Evolutionary conservation across 2,888 invertebrate genomes (phyloP), one percentile per base, ranked within the genome.

Genomic region (Griposia aprilina): DNA sequence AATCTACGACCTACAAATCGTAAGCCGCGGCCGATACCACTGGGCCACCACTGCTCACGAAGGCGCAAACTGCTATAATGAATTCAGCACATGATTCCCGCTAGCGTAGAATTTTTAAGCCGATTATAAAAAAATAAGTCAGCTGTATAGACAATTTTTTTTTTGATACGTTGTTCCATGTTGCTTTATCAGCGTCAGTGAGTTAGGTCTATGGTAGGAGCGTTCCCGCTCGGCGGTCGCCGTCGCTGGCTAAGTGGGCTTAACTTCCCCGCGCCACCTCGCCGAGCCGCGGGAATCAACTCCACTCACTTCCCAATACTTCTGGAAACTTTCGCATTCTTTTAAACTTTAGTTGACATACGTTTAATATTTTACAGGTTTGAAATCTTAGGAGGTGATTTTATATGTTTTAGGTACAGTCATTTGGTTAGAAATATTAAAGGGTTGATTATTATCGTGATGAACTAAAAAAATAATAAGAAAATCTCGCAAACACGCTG

Each of bases 261-360:
- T 63, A 71, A 85, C 84, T 85, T 85, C 50, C 52, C 52, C 57
- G 48, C n/a, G 68, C 41, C 62, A 82, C 70, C 73, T 74, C 50
- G 36, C 26, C 50, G n/a, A 57, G 60, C 11, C 36, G 8, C 57
- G 57, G 68, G 78, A 74, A 79, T 79, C 57, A 48, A 60, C 59
- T 67, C 23, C 62, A 60, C 55, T 68, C 65, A 66, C 48, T 69
- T 36, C 52, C 62, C 45, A n/a, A 41, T 77, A 81, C 60, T 66
- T 57, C 41, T 65, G 7, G 10, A 36, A 75, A 68, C 30, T 59
- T 50, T 81, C 23, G 20, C 36, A 48, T 48, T 59, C 20, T 66
- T 66, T 62, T 41, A 45, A n/a, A 45, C 26, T 74, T 50, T 17
- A 45, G n/a, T 45, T 60, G 41, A 36, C 52, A 45, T 66, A 55